A percentile compares a stretch with the other conserved stretches of the same genome.
These are phyloP conservation scores for Oreohelix idahoensis DNA, from an alignment of 1,140 invertebrate genomes.

Conservation along the genomic window DNA sequence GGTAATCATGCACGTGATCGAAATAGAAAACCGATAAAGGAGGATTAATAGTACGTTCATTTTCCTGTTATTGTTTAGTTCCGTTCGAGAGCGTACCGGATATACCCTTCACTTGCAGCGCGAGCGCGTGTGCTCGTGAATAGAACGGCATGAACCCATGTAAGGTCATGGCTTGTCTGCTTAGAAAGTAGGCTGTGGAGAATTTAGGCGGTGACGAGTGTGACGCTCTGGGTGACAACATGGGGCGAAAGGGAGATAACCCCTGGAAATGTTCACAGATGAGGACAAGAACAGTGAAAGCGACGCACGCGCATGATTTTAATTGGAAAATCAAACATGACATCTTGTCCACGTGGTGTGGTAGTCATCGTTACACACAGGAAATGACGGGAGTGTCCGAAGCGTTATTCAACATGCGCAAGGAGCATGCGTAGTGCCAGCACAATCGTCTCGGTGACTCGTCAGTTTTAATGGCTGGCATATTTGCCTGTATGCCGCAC, in stretches of 20 bases:
- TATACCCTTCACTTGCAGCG: neutral
- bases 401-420: constrained; percentile 11
- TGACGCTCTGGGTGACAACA: neutral
- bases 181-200: neutral
- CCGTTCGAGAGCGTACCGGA: neutral
- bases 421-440: neutral
- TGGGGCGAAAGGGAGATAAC: neutral
- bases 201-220: neutral
- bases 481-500: no score
- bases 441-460: neutral
- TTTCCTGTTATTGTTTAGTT: no score
- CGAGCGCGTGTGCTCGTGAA: neutral
- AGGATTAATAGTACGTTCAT: no score
- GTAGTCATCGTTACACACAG: constrained; percentile 23
- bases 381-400: neutral
- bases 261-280: neutral
- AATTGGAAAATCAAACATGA: constrained; percentile 36
- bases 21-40: no score
- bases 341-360: constrained; percentile 16
- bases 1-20: no score
- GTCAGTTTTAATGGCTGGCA: neutral
- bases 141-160: neutral
- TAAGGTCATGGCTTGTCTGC: neutral
- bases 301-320: neutral
- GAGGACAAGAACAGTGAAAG: neutral